Conservation (phyloP, 2,888 invertebrate species). For the Frankliniella fusca region DNA sequence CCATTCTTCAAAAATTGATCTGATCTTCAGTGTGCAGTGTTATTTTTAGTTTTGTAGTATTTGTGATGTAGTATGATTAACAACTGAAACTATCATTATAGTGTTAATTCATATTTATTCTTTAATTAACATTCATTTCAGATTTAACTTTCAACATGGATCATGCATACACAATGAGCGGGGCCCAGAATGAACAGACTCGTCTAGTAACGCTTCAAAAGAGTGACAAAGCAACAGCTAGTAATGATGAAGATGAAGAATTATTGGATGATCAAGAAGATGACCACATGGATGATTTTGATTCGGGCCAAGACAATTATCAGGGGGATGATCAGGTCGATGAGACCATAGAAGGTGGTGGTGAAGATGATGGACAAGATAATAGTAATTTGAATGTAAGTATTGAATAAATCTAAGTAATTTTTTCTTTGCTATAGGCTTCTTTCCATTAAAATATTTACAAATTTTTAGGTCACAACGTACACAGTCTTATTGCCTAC, state of each 20-base stretch:
- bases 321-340: neutral
- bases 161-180: conserved; percentile 10
- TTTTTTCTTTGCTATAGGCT: neutral
- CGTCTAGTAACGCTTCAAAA: no score
- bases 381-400: neutral
- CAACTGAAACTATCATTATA: no score
- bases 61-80: no score
- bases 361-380: neutral
- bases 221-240: neutral
- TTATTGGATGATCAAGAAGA: neutral
- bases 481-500: neutral
- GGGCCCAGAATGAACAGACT: neutral
- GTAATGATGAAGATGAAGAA: neutral
- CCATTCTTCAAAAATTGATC: no score
- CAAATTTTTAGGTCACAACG: neutral
- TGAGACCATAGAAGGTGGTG: neutral
- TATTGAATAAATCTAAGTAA: neutral
- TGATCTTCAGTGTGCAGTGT: no score
- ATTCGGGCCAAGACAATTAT: neutral
- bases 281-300: neutral
- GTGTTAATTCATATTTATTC: no score
- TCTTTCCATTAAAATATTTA: neutral
- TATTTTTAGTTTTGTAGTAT: no score
- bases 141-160: neutral
- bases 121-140: no score